A percentile compares a stretch with the other conserved stretches of the same genome.
Conservation (phyloP, 1,140 invertebrate genomes). For the Bombus picipes region DNA sequence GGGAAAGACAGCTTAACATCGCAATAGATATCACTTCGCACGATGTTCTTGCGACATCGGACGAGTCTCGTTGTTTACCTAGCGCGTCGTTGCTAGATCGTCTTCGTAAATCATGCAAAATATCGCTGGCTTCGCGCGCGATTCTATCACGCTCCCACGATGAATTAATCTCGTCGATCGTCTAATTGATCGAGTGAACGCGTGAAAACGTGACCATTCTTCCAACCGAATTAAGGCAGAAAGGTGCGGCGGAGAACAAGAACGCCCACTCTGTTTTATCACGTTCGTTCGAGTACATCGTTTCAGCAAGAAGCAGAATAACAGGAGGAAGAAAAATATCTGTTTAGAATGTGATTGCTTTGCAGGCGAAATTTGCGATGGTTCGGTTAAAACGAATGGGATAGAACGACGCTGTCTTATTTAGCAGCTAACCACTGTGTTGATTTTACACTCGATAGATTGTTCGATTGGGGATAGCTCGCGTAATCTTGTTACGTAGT, state of each 20-base stretch:
- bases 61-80: constrained; percentile 36
- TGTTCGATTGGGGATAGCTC: background rate
- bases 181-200: background rate
- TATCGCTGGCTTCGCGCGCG: constrained; percentile 5
- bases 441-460: constrained; percentile 7
- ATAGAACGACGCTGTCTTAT: background rate
- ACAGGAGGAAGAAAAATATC: background rate
- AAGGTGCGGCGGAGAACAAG: background rate
- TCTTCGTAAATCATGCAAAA: constrained; percentile 18
- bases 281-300: background rate
- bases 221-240: constrained; percentile 4
- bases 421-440: background rate
- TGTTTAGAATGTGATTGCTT: no score
- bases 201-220: background rate
- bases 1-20: background rate
- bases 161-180: background rate
- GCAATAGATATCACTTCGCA: background rate
- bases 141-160: background rate
- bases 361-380: background rate
- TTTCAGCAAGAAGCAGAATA: background rate
- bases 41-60: constrained; percentile 15
- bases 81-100: constrained; percentile 19
- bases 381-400: background rate
- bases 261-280: background rate
- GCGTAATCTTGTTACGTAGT: constrained; percentile 10